A percentile compares a stretch with the other conserved stretches of the same genome.
phyloP scores from a whole-genome alignment of 1,140 invertebrate species.

The Neotoxoptera formosana region DNA sequence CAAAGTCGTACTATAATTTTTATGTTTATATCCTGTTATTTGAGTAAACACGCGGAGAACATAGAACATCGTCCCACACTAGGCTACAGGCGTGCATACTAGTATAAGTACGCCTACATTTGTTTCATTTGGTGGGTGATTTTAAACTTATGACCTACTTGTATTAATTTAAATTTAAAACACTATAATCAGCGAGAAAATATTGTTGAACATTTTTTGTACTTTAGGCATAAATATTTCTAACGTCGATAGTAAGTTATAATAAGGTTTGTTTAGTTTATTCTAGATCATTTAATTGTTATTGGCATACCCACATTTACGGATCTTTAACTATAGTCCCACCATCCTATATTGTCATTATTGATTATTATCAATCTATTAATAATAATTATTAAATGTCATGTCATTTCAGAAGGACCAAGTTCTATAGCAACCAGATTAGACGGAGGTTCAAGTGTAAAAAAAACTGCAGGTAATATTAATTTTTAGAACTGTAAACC shows the following conservation, averaged over 20 bases:
- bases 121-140: slow-evolving; percentile 44
- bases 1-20: background rate
- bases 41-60: slow-evolving; percentile 21
- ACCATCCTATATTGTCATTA: background rate
- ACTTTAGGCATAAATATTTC: background rate
- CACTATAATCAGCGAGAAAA: background rate
- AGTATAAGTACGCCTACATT: slow-evolving; percentile 46
- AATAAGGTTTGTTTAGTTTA: background rate
- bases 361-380: slow-evolving; percentile 29
- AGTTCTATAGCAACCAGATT: slow-evolving; percentile 6
- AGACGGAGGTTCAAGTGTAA: background rate
- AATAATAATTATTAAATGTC: background rate
- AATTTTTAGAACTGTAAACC: background rate
- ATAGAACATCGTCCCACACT: slow-evolving; percentile 26
- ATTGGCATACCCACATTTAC: background rate
- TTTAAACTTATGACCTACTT: slow-evolving; percentile 54
- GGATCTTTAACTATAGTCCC: slow-evolving; percentile 5
- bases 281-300: background rate
- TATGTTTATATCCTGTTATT: slow-evolving; percentile 53
- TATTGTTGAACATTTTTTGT: background rate
- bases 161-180: slow-evolving; percentile 24
- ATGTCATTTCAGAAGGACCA: slow-evolving; percentile 38
- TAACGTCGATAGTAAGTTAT: background rate
- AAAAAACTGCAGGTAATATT: slow-evolving; percentile 37
- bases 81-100: slow-evolving; percentile 34